Conservation (phyloP, 2,797 vertebrate species). For the Nothura maculosa region DNA sequence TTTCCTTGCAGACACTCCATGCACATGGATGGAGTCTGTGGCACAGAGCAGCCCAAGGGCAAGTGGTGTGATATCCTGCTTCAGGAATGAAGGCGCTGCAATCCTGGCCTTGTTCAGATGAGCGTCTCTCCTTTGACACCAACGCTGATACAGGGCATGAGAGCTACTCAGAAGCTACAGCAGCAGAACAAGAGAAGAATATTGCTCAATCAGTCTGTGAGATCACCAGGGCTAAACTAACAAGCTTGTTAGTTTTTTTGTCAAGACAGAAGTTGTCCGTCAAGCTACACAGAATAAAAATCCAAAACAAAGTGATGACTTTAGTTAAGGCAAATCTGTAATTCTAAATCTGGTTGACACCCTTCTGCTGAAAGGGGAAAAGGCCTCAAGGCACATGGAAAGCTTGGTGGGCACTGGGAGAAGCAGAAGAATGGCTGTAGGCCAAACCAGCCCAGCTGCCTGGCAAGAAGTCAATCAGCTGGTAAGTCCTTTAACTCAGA, state of each 20-base stretch:
- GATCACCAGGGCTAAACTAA: neutral
- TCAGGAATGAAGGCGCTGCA: neutral
- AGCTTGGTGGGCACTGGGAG: neutral
- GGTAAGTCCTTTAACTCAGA: neutral
- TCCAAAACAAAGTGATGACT: neutral
- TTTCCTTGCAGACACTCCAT: neutral
- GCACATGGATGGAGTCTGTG: neutral
- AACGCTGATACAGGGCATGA: neutral
- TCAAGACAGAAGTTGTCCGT: neutral
- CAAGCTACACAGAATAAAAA: conserved; percentile 21
- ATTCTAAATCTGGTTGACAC: neutral
- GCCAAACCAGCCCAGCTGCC: neutral
- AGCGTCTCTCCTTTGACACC: neutral
- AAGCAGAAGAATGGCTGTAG: neutral
- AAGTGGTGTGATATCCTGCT: neutral
- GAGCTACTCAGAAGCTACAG: neutral
- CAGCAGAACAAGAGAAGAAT: neutral
- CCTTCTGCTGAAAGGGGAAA: neutral
- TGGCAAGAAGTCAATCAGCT: conserved; percentile 18
- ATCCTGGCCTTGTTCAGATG: neutral
- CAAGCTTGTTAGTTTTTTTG: neutral
- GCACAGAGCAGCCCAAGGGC: neutral
- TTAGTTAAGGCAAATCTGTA: neutral
- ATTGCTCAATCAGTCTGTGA: neutral
- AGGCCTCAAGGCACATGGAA: neutral